Conservation (phyloP, 1,140 invertebrate genomes). For the Arion vulgaris region DNA sequence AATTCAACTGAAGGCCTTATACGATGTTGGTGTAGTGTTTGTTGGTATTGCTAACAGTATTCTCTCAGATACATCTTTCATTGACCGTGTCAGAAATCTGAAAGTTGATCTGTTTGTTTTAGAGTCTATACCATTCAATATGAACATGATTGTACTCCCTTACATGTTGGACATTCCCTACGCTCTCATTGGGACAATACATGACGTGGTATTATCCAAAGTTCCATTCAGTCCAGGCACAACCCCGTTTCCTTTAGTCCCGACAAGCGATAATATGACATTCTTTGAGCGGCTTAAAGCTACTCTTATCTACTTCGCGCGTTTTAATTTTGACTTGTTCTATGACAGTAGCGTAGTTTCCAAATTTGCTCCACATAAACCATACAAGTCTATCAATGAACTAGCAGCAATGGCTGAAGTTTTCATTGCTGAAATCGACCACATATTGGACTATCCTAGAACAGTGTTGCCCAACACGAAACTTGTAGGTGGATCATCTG, state of each 20-base stretch:
- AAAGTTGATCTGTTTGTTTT: constrained; percentile 38
- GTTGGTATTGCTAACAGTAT: neutral
- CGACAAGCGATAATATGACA: constrained; percentile 23
- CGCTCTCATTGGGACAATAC: constrained; percentile 27
- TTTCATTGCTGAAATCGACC: constrained; percentile 48
- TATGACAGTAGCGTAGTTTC: neutral
- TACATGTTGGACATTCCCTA: constrained; percentile 43
- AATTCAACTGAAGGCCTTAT: neutral
- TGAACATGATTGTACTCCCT: constrained; percentile 33
- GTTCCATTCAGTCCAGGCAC: constrained; percentile 27
- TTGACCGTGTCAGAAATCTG: neutral
- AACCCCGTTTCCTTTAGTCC: neutral
- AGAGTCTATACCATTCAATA: constrained; percentile 23
- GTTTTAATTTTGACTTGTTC: neutral
- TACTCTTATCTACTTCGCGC: neutral
- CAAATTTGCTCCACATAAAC: constrained; percentile 33
- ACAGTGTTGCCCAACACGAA: constrained; percentile 50
- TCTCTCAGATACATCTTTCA: constrained; percentile 11
- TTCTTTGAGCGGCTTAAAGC: constrained; percentile 24
- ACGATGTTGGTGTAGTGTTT: neutral
- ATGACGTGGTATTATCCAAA: neutral
- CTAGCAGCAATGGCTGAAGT: constrained; percentile 30
- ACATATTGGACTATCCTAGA: constrained; percentile 47
- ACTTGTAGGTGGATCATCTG: constrained; percentile 49
- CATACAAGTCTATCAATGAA: constrained; percentile 18